phyloP scores from a whole-genome alignment of 2,888 invertebrate species.

The Drosophila percnosoma region DNA sequence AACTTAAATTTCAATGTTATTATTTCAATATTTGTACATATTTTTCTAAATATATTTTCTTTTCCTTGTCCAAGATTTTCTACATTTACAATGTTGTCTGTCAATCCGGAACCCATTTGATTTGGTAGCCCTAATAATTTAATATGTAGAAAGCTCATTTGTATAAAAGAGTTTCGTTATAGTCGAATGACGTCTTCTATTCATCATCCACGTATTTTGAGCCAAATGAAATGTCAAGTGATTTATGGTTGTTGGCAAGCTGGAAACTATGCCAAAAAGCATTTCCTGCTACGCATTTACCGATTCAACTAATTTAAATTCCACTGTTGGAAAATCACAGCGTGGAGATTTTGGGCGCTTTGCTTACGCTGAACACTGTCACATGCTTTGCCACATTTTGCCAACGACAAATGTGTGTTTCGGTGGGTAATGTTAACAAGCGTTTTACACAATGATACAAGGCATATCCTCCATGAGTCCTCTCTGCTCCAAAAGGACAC shows the following conservation, averaged over 20 bases:
- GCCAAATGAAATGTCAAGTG: slow-evolving; percentile 38
- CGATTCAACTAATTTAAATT: slow-evolving; percentile 74
- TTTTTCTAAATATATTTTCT: not conserved
- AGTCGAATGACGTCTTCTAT: slow-evolving; percentile 20
- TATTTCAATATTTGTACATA: not conserved
- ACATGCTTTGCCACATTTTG: slow-evolving; percentile 44
- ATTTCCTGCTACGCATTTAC: slow-evolving; percentile 70
- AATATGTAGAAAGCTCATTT: slow-evolving; percentile 12
- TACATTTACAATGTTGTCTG: not conserved
- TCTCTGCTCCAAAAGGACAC: slow-evolving; percentile 27
- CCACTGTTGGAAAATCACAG: slow-evolving; percentile 54
- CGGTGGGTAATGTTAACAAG: slow-evolving; percentile 74
- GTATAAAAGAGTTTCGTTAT: slow-evolving; percentile 11
- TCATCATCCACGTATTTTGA: slow-evolving; percentile 27
- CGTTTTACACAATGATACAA: slow-evolving; percentile 75
- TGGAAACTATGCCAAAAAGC: slow-evolving; percentile 70
- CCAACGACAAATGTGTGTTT: slow-evolving; percentile 65
- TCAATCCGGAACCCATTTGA: not conserved
- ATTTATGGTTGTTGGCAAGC: slow-evolving; percentile 52
- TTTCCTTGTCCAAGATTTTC: not conserved
- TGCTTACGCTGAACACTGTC: slow-evolving; percentile 52
- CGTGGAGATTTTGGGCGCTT: slow-evolving; percentile 42
- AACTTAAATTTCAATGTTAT: not conserved
- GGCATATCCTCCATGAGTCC: slow-evolving; percentile 45
- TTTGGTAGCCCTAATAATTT: not conserved